A percentile compares a stretch with the other conserved stretches of the same genome.
phyloP scores from a whole-genome alignment of 2,113 vertebrate genomes.

The Seriola dumerili region DNA sequence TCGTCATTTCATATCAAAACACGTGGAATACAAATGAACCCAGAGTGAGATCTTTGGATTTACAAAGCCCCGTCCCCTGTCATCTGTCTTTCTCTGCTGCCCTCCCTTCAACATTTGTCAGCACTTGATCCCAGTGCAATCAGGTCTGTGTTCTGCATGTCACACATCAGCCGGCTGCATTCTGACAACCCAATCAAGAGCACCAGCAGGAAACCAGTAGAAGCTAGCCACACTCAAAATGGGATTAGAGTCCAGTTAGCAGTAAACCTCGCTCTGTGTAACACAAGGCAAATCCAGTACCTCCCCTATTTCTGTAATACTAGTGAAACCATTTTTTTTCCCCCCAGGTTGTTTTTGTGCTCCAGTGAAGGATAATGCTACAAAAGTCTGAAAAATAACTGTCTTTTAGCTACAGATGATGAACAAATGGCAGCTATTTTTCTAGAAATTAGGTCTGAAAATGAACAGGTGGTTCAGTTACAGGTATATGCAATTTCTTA shows the following conservation, averaged over 20 bases:
- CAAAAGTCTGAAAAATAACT: neutral
- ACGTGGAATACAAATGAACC: conserved; percentile 5
- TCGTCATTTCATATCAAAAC: conserved; percentile 19
- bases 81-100: neutral
- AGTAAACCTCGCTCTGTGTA: conserved; percentile 2
- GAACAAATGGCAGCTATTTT: conserved; percentile 25
- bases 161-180: conserved; percentile 35
- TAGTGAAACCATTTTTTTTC: neutral
- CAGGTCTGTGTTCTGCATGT: conserved; percentile 51
- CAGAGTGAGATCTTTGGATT: neutral
- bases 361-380: neutral
- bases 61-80: neutral
- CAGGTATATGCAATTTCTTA: conserved; percentile 15
- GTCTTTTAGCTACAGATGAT: conserved; percentile 1
- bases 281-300: neutral
- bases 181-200: conserved; percentile 61
- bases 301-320: neutral
- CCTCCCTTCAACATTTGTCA: neutral
- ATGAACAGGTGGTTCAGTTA: conserved; percentile 27
- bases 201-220: conserved; percentile 45
- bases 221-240: conserved; percentile 28
- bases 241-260: conserved; percentile 43
- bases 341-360: neutral
- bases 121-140: conserved; percentile 35
- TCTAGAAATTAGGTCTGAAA: conserved; percentile 23